Evolutionary conservation across 2,113 vertebrate species (phyloP), one percentile per base, ranked within the genome.

Genomic region (Pseudorhombus dupliciocellatus): DNA sequence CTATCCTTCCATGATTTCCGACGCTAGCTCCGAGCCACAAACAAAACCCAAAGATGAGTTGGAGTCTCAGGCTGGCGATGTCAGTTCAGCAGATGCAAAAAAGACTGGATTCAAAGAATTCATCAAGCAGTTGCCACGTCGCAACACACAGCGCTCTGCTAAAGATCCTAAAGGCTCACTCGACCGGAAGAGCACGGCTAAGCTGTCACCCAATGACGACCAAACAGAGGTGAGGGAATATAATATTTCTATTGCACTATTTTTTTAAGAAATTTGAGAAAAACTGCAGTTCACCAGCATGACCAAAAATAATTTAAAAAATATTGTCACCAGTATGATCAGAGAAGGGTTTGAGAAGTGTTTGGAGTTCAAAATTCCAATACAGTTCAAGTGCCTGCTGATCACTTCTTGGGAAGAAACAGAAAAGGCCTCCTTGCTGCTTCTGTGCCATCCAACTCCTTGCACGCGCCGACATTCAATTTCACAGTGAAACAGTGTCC

Each of bases 81-180:
- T 70, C 54, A 84, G 80, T 46, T 87, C 85, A 2, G 88, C 76
- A 2, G 90, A 92, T 5, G 90, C 92, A 69, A 93, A 86, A 71
- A 93, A 91, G 66, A 83, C 54, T 6, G 80, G 88, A 4, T 74
- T 93, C 4, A 94, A 86, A 68, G 84, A 70, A 26, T 57, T 92
- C 1, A 81, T 93, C 1, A 92, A 89, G 67, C 88, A 83, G 54
- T 74, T 91, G 18, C 81, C 92, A 55, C 81, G 12, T 1, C 74
- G 73, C 0, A 83, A 57, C 64, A 0, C 21, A 5, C 54, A 56
- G 0, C 30, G 51, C n/a, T 2, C 28, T 4, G 3, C 57, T 16
- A 88, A 85, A 58, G 84, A 75, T 5, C 40, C 50, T 0, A 89
- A 66, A 51, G 67, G 62, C 62, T 75, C 84, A 0, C 26, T 85